Evolutionary conservation across 2,113 vertebrate species (phyloP).

Genomic region (Ranitomeya imitator): DNA sequence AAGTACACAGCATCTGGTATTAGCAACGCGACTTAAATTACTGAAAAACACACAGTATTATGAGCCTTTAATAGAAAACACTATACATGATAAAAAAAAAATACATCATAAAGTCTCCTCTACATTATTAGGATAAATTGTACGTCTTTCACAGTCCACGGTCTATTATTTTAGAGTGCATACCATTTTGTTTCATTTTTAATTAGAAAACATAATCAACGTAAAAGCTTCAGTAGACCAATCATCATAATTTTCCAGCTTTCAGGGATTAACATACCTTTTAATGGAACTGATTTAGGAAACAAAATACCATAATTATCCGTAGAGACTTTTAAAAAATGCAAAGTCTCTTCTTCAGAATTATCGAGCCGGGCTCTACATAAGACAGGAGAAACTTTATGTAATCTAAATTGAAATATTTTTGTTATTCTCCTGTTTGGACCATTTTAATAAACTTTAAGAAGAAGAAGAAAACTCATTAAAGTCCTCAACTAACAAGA

Average conservation of each 20-base stretch:
- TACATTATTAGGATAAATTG: constrained; percentile 46
- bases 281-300: constrained; percentile 58
- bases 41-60: constrained; percentile 45
- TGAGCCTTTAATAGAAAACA: constrained; percentile 45
- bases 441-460: background rate
- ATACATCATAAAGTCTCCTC: constrained; percentile 49
- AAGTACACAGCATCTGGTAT: constrained; percentile 40
- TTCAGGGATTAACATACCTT: constrained; percentile 58
- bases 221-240: constrained; percentile 57
- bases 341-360: constrained; percentile 52
- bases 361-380: constrained; percentile 39
- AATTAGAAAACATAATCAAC: constrained; percentile 59
- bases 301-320: constrained; percentile 58
- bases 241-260: constrained; percentile 58
- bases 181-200: constrained; percentile 58
- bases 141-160: constrained; percentile 53
- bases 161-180: constrained; percentile 52
- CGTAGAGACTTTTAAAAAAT: constrained; percentile 56
- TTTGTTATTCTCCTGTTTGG: background rate
- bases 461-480: background rate
- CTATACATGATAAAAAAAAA: constrained; percentile 43
- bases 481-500: background rate
- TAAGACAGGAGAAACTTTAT: constrained; percentile 35
- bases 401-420: constrained; percentile 19
- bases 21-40: constrained; percentile 24